phyloP scores from a whole-genome alignment of 2,888 invertebrate genomes.

The Tridacna gigas region DNA sequence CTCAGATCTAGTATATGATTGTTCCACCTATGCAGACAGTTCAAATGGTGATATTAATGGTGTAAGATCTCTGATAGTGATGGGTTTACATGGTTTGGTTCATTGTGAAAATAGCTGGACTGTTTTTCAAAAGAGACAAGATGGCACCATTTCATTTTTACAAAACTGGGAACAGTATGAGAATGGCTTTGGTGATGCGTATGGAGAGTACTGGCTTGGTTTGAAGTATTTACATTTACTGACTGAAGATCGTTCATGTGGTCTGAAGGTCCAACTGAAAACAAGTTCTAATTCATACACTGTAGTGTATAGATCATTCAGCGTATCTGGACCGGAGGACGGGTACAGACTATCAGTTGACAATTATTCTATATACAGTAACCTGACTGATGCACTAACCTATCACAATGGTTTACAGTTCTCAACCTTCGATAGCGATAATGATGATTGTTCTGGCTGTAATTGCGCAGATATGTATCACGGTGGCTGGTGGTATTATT shows the following conservation, averaged over 20 bases:
- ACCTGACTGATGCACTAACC: not conserved
- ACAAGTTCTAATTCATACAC: not conserved
- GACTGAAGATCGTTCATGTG: not conserved
- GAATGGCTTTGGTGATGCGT: not conserved
- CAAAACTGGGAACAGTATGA: slow-evolving; percentile 10
- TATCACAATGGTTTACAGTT: not conserved
- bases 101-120: slow-evolving; percentile 6
- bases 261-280: not conserved
- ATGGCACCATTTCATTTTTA: not conserved
- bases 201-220: slow-evolving; percentile 4
- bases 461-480: not conserved
- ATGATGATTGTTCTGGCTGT: not conserved
- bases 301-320: not conserved
- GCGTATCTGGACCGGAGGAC: not conserved
- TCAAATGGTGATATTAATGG: not conserved
- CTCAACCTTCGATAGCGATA: slow-evolving; percentile 10
- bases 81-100: not conserved
- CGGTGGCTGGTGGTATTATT: slow-evolving; percentile 17
- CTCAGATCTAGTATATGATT: not conserved
- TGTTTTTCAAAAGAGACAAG: not conserved
- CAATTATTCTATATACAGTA: not conserved
- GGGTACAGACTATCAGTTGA: not conserved
- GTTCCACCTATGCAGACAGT: not conserved
- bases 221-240: not conserved
- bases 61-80: not conserved